phyloP scores from a whole-genome alignment of 2,888 invertebrate species.

The Gymnocheta viridis region DNA sequence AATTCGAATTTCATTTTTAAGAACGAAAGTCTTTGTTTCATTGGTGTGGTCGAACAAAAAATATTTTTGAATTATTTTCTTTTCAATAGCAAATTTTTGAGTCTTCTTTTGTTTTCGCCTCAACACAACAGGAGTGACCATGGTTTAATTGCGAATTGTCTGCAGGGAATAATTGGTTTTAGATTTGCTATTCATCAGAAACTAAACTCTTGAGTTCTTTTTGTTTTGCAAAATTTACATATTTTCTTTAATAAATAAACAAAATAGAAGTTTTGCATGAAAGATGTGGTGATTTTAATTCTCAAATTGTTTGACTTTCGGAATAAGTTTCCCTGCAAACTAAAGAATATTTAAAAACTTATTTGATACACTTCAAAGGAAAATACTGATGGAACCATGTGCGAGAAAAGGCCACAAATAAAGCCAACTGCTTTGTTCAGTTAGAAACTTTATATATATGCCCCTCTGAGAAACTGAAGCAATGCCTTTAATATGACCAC shows the following conservation, averaged over 20 bases:
- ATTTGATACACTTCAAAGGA: too few species aligned
- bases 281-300: neutral
- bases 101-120: neutral
- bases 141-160: conserved; percentile 62
- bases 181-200: conserved; percentile 3
- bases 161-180: conserved; percentile 68
- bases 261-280: neutral
- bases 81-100: conserved; percentile 9
- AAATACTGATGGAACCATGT: too few species aligned
- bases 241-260: neutral
- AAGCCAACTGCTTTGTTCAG: too few species aligned
- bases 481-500: too few species aligned
- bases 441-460: too few species aligned
- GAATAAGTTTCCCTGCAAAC: neutral
- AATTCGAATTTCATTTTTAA: conserved; percentile 27
- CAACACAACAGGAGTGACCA: conserved; percentile 38
- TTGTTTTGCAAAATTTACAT: neutral
- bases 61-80: conserved; percentile 11
- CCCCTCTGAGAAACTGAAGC: too few species aligned
- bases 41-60: conserved; percentile 40
- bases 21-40: conserved; percentile 39
- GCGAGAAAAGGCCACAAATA: too few species aligned
- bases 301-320: neutral
- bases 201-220: neutral
- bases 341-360: too few species aligned